Evolutionary conservation across 1,140 invertebrate species (phyloP).

Genomic region (Sinella curviseta): DNA sequence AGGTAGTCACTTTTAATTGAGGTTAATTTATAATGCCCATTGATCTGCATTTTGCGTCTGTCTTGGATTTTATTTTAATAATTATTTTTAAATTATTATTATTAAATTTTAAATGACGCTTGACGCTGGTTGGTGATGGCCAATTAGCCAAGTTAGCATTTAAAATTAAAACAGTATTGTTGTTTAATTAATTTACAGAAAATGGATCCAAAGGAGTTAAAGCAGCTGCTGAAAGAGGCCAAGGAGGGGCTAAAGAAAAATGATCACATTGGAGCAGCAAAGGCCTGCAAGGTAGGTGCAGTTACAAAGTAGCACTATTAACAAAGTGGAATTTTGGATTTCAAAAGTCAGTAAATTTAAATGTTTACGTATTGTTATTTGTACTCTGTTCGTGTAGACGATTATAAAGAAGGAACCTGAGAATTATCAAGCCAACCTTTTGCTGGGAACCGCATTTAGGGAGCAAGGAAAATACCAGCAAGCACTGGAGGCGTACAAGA

Average conservation of each 20-base stretch:
- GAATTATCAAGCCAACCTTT: constrained; percentile 38
- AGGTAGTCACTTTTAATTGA: too few species aligned
- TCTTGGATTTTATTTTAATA: too few species aligned
- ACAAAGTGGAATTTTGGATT: background rate
- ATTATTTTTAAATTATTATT: background rate
- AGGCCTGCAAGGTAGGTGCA: constrained; percentile 25
- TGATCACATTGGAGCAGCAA: constrained; percentile 19
- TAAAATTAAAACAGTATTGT: too few species aligned
- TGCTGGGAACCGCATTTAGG: constrained; percentile 26
- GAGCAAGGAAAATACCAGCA: constrained; percentile 38
- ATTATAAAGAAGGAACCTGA: constrained; percentile 34
- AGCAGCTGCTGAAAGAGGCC: constrained; percentile 36
- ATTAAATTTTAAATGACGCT: background rate
- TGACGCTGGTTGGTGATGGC: too few species aligned
- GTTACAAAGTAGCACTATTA: background rate
- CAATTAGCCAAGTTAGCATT: too few species aligned
- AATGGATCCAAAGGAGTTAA: constrained; percentile 34
- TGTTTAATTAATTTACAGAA: too few species aligned
- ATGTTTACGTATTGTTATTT: background rate
- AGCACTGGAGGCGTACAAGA: constrained; percentile 40
- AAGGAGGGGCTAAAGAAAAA: constrained; percentile 8
- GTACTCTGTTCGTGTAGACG: constrained; percentile 25
- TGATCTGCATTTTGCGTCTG: too few species aligned
- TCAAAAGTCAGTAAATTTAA: background rate
- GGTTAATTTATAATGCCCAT: too few species aligned